Conservation (phyloP, 2,113 vertebrate genomes). For the Cynocephalus volans region DNA sequence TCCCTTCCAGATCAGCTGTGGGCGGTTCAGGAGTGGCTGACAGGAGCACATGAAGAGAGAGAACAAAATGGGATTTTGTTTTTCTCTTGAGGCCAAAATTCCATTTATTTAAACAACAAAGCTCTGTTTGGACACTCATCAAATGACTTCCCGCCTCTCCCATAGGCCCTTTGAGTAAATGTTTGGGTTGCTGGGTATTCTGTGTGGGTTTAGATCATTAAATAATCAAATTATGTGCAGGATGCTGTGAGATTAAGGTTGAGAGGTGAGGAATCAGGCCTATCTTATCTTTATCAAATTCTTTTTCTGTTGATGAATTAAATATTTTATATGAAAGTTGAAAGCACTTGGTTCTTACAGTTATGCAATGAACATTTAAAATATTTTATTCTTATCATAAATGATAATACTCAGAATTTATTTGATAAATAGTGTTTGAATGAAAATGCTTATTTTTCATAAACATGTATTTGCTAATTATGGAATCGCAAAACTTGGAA, state of each 20-base stretch:
- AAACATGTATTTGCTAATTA: conserved; percentile 20
- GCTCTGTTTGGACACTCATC: not conserved
- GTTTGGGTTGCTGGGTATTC: not conserved
- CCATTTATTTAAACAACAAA: conserved; percentile 7
- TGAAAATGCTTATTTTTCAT: not conserved
- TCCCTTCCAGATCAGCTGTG: not conserved
- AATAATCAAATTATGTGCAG: not conserved
- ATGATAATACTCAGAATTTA: not conserved
- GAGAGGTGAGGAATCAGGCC: not conserved
- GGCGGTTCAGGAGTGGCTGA: not conserved
- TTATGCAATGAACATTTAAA: not conserved
- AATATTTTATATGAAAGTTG: not conserved
- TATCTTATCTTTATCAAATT: not conserved
- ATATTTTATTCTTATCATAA: not conserved
- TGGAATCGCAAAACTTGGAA: not conserved
- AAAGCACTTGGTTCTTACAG: not conserved
- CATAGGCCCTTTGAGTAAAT: not conserved
- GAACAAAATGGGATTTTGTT: not conserved
- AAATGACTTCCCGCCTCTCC: not conserved
- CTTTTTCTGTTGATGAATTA: not conserved
- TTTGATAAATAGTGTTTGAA: conserved; percentile 18
- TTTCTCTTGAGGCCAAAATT: not conserved
- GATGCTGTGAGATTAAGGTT: not conserved
- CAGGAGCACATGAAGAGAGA: not conserved
- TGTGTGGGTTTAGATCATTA: not conserved